Conservation (phyloP, 2,113 vertebrate species). For the Carassius carassius region DNA sequence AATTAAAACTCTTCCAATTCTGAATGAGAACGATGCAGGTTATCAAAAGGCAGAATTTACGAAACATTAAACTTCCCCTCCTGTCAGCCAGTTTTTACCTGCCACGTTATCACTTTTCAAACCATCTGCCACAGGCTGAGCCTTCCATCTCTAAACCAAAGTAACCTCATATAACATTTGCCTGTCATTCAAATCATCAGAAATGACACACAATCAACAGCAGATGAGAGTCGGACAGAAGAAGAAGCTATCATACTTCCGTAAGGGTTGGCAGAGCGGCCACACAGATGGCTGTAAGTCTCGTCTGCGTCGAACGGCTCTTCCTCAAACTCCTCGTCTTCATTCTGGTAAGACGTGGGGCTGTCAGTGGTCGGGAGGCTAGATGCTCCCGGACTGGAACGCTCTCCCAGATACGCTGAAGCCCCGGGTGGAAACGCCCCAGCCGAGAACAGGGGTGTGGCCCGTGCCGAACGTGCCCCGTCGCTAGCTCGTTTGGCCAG, state of each 20-base stretch:
- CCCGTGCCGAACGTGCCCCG: conserved; percentile 60
- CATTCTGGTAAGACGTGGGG: conserved; percentile 96
- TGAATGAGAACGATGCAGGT: too few relatives aligned
- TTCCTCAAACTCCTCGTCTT: conserved; percentile 95
- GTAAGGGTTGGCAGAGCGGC: conserved; percentile 84
- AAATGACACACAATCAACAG: too few relatives aligned
- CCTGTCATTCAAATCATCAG: background rate
- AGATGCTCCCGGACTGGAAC: conserved; percentile 89
- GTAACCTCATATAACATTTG: too few relatives aligned
- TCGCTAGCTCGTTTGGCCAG: conserved; percentile 69
- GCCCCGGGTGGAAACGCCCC: conserved; percentile 79
- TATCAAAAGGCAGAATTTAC: too few relatives aligned
- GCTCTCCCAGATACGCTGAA: conserved; percentile 79
- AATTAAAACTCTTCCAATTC: too few relatives aligned
- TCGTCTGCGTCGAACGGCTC: conserved; percentile 93
- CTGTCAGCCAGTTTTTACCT: too few relatives aligned
- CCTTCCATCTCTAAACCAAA: too few relatives aligned
- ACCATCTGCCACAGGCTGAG: background rate
- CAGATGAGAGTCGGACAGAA: too few relatives aligned
- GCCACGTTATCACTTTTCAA: background rate
- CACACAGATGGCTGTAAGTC: conserved; percentile 88
- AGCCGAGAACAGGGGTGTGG: conserved; percentile 67
- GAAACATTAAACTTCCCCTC: too few relatives aligned
- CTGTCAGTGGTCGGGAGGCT: conserved; percentile 96
- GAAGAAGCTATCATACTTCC: conserved; percentile 74